phyloP scores from a whole-genome alignment of 37 sponge, comb jelly and placozoan genomes.

The Halichondria panicea region DNA sequence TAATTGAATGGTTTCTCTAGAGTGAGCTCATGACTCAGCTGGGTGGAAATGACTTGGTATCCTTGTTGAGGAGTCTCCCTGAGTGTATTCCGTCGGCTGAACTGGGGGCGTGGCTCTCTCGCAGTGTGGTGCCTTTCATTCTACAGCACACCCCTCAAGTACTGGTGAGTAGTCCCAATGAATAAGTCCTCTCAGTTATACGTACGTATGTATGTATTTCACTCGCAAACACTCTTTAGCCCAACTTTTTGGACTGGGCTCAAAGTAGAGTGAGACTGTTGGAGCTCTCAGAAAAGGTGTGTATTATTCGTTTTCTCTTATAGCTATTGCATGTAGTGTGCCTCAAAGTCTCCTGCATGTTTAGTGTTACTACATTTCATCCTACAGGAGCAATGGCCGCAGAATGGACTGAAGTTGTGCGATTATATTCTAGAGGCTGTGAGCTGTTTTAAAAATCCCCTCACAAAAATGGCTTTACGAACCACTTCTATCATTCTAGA shows the following conservation, averaged over 20 bases:
- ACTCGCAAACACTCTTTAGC: neutral
- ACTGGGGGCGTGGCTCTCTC: conserved; percentile 34
- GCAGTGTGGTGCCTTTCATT: conserved; percentile 20
- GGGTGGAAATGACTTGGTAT: conserved; percentile 7
- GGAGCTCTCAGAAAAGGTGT: conserved; percentile 42
- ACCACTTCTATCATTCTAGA: neutral
- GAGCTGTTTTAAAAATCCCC: conserved; percentile 4
- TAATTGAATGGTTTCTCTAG: too few species aligned
- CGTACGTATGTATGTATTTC: neutral
- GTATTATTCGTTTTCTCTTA: neutral
- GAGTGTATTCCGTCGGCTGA: conserved; percentile 11
- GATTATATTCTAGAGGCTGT: conserved; percentile 15
- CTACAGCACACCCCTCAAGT: conserved; percentile 33
- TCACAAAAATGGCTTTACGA: conserved; percentile 15
- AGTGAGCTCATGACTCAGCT: conserved; percentile 4
- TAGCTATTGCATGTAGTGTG: neutral
- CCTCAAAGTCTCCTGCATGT: neutral
- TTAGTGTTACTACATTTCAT: neutral
- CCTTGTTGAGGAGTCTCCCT: conserved; percentile 34
- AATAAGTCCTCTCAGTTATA: neutral
- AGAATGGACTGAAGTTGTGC: conserved; percentile 33
- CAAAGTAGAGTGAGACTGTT: conserved; percentile 21
- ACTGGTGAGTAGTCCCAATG: conserved; percentile 22
- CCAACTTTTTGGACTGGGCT: conserved; percentile 30
- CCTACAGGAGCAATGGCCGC: conserved; percentile 50